These are phyloP conservation scores for Noctua janthina DNA, from an alignment of 2,888 invertebrate species.

Conservation along the genomic window DNA sequence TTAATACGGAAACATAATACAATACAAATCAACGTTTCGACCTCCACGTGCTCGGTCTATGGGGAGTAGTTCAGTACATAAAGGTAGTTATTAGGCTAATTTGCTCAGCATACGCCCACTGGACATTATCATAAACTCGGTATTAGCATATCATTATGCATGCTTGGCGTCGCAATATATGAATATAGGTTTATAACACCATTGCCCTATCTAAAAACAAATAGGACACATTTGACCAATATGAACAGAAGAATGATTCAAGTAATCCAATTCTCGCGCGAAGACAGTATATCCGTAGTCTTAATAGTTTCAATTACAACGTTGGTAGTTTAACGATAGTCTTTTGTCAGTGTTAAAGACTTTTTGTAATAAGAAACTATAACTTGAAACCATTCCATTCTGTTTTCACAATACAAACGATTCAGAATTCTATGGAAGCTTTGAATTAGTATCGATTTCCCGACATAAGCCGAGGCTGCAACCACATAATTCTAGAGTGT, in stretches of 20 bases:
- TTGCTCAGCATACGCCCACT: conserved; percentile 22
- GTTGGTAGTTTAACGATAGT: background rate
- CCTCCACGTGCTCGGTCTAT: background rate
- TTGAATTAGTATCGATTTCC: conserved; percentile 58
- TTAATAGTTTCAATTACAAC: background rate
- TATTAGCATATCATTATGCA: conserved; percentile 49
- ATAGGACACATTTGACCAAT: background rate
- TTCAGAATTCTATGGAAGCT: conserved; percentile 35
- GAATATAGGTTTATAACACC: background rate
- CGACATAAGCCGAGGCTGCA: conserved; percentile 48
- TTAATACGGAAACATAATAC: background rate
- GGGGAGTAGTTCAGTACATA: conserved; percentile 25
- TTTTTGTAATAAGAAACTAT: background rate
- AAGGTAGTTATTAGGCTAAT: conserved; percentile 37
- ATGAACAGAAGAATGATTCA: background rate
- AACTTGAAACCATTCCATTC: background rate
- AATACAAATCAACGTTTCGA: conserved; percentile 36
- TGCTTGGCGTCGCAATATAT: conserved; percentile 2
- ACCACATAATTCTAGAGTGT: conserved; percentile 46
- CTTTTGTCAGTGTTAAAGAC: background rate
- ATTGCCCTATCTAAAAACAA: conserved; percentile 6
- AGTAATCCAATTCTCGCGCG: background rate
- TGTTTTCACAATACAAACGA: conserved; percentile 23
- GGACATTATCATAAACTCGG: conserved; percentile 28
- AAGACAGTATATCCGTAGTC: background rate